Evolutionary conservation across 1,140 invertebrate genomes (phyloP).

Genomic region (Microplitis demolitor): DNA sequence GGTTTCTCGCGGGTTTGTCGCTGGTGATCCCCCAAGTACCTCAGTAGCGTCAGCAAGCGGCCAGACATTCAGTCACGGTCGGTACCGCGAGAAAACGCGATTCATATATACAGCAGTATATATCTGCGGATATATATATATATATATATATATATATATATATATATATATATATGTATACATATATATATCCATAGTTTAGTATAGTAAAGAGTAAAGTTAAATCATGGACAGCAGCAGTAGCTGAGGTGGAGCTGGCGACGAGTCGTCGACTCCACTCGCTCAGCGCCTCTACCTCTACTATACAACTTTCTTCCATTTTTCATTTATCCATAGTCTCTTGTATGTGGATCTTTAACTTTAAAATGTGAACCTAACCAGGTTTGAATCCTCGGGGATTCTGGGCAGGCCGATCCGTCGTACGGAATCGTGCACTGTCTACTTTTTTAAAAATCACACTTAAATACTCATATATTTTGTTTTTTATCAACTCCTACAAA

Average conservation of each 20-base stretch:
- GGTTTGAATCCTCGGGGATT: slow-evolving; percentile 1
- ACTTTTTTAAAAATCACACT: neutral
- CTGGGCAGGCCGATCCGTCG: neutral
- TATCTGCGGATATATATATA: too few relatives aligned
- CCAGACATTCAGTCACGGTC: neutral
- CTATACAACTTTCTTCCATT: too few relatives aligned
- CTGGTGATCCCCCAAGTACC: too few relatives aligned
- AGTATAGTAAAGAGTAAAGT: too few relatives aligned
- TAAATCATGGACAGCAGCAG: neutral
- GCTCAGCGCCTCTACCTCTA: neutral
- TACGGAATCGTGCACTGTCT: neutral
- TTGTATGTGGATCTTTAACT: neutral
- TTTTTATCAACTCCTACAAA: neutral
- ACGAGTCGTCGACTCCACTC: slow-evolving; percentile 1
- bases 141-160: too few relatives aligned
- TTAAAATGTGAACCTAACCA: neutral
- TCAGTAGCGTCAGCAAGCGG: neutral
- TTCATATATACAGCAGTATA: too few relatives aligned
- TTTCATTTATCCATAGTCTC: neutral
- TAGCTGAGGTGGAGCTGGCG: neutral
- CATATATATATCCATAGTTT: too few relatives aligned
- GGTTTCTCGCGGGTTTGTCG: too few relatives aligned
- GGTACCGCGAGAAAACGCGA: neutral
- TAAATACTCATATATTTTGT: neutral
- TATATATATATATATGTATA: too few relatives aligned